Percentiles rank a stretch among this genome's conserved stretches.
Conservation (phyloP, 2,113 vertebrate genomes). For the Pseudopodoces humilis region DNA sequence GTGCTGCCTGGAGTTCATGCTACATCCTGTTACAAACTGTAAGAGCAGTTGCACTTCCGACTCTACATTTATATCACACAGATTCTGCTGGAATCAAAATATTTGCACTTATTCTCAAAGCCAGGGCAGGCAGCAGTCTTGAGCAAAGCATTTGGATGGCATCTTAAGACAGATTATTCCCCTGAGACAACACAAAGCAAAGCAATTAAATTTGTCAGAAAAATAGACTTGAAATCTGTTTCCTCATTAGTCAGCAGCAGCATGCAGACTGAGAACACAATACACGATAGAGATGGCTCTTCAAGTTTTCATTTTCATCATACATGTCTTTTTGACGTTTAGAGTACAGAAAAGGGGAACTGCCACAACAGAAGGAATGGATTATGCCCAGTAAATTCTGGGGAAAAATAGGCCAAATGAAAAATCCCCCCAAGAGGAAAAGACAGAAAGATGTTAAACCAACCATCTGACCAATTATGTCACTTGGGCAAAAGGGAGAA, state of each 20-base stretch:
- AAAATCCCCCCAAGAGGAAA: accelerated
- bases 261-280: background rate
- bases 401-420: accelerated
- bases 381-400: background rate
- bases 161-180: background rate
- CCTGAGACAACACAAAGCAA: background rate
- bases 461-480: background rate
- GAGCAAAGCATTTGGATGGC: background rate
- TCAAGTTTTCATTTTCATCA: background rate
- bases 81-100: background rate
- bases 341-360: background rate
- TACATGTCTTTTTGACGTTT: background rate
- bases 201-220: background rate
- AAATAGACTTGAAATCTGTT: background rate
- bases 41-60: background rate
- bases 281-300: background rate
- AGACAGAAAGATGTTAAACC: background rate
- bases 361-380: background rate
- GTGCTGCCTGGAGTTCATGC: background rate
- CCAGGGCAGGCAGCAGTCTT: background rate
- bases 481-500: background rate
- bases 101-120: background rate
- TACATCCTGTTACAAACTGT: background rate
- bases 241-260: background rate
- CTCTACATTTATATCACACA: accelerated